Conservation (phyloP, 2,888 invertebrate genomes). For the Agrochola macilenta region DNA sequence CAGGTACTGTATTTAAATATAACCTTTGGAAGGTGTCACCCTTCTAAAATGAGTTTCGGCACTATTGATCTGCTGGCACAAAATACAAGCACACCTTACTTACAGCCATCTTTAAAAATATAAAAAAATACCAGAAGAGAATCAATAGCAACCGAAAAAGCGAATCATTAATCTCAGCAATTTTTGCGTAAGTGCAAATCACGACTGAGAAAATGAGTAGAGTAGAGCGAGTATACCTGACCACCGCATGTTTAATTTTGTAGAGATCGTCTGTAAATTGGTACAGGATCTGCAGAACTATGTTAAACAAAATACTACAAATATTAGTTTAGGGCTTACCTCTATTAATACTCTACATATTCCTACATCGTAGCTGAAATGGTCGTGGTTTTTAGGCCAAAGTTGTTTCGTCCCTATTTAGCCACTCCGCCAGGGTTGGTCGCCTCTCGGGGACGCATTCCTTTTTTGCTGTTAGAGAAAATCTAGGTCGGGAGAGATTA, state of each 20-base stretch:
- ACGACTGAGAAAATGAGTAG: neutral
- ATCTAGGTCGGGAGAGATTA: conserved; percentile 39
- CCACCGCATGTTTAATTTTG: neutral
- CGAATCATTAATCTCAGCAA: neutral
- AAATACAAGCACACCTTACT: neutral
- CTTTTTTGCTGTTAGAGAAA: conserved; percentile 32
- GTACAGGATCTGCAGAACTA: neutral
- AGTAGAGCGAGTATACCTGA: neutral
- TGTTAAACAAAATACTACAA: neutral
- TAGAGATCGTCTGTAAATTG: neutral
- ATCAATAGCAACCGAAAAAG: neutral
- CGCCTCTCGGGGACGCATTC: conserved; percentile 16
- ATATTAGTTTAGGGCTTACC: neutral
- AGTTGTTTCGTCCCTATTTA: conserved; percentile 18
- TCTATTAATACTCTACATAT: neutral
- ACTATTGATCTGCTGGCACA: neutral
- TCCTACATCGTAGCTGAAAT: conserved; percentile 22
- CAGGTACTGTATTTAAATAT: conserved; percentile 74
- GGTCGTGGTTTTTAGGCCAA: conserved; percentile 35
- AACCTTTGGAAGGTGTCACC: neutral
- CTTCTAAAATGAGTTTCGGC: neutral
- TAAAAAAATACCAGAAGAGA: neutral
- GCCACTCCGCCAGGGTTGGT: conserved; percentile 14
- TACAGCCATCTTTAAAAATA: too few relatives aligned
- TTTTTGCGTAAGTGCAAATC: neutral